Percentiles rank a stretch among this genome's conserved stretches.
Conservation (phyloP, 1,140 invertebrate genomes). For the Stegodyphus mimosarum region DNA sequence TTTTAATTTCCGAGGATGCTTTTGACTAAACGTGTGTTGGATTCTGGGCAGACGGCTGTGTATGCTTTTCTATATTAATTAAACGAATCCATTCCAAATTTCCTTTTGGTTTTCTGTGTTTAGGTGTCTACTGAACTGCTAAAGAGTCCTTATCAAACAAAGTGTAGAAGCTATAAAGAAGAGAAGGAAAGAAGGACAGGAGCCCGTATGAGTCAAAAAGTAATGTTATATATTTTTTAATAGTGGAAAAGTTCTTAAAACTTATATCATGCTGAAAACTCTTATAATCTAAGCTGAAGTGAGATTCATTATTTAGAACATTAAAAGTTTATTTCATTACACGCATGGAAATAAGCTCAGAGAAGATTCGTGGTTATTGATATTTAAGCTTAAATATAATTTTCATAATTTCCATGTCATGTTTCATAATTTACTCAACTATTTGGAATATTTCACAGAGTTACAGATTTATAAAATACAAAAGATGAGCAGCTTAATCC, state of each 20-base stretch:
- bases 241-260: neutral
- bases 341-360: neutral
- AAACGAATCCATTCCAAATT: no score
- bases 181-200: slow-evolving; percentile 42
- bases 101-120: neutral
- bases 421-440: no score
- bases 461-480: no score
- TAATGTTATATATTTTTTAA: neutral
- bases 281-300: neutral
- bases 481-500: no score
- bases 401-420: no score
- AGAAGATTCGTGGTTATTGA: no score
- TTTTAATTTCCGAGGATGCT: no score
- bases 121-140: slow-evolving; percentile 47
- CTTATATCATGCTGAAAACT: neutral
- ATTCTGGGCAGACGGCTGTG: no score
- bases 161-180: slow-evolving; percentile 41
- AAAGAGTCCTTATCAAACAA: slow-evolving; percentile 55
- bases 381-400: no score
- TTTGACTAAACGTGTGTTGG: no score
- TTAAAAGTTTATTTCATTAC: neutral
- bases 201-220: slow-evolving; percentile 49
- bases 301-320: neutral
- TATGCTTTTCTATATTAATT: no score
- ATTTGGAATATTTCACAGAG: no score